Conservation (phyloP, 2,113 vertebrate genomes). For the Nyctibius bracteatus region DNA sequence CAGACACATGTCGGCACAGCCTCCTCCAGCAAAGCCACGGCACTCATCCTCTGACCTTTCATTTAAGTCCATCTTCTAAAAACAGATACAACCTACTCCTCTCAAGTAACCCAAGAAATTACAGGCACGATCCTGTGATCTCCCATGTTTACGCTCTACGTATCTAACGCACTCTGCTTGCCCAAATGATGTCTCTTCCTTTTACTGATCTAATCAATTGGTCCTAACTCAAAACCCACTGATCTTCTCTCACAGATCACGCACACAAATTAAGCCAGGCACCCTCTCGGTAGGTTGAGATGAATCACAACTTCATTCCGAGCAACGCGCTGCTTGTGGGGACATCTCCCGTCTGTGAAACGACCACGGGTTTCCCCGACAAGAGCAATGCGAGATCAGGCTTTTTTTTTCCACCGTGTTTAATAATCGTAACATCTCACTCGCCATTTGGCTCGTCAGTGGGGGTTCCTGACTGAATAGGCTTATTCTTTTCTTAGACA, state of each 20-base stretch:
- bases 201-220: background rate
- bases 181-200: background rate
- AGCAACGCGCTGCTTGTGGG: background rate
- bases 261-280: background rate
- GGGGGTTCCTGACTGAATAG: slow-evolving; percentile 5
- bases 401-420: background rate
- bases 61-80: background rate
- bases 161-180: background rate
- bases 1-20: rapidly evolving
- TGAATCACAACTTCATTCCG: rapidly evolving
- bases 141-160: rapidly evolving
- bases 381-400: background rate
- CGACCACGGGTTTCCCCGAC: background rate
- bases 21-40: background rate
- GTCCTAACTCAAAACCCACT: background rate
- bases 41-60: background rate
- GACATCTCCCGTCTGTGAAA: background rate
- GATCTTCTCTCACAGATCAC: background rate
- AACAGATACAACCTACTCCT: background rate
- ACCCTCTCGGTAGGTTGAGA: rapidly evolving
- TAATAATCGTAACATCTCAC: slow-evolving; percentile 16
- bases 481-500: slow-evolving; percentile 54
- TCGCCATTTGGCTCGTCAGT: slow-evolving; percentile 40
- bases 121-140: background rate
- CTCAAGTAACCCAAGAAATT: background rate